A percentile compares a stretch with the other conserved stretches of the same genome.
Evolutionary conservation across 2,888 invertebrate species (phyloP).

Genomic region (Phasia obesa): DNA sequence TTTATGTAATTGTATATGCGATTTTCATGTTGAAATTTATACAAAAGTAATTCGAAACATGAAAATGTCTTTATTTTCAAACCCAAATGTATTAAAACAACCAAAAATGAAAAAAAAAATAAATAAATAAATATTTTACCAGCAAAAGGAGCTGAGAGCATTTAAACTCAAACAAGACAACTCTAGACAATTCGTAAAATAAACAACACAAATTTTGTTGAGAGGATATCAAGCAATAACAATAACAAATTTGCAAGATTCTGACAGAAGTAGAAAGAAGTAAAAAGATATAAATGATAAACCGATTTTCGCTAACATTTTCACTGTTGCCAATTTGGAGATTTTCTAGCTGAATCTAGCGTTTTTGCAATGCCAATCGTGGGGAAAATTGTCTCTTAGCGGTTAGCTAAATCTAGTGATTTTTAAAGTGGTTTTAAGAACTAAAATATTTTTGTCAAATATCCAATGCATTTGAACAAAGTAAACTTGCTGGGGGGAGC

Average conservation of each 20-base stretch:
- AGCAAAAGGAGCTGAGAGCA: conserved; percentile 10
- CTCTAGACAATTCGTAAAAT: too few species aligned
- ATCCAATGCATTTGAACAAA: too few species aligned
- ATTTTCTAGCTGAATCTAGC: too few species aligned
- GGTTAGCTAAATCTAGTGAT: too few species aligned
- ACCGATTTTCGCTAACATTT: conserved; percentile 5
- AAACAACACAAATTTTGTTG: conserved; percentile 11
- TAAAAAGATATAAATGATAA: background rate
- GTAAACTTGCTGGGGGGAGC: too few species aligned
- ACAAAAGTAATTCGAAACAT: conserved; percentile 56
- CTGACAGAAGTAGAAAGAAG: background rate
- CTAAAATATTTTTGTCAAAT: too few species aligned
- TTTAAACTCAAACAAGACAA: too few species aligned
- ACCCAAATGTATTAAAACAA: conserved; percentile 19
- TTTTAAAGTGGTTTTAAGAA: too few species aligned
- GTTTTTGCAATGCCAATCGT: too few species aligned
- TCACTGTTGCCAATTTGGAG: too few species aligned
- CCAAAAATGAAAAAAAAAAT: conserved; percentile 32
- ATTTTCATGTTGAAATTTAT: conserved; percentile 60
- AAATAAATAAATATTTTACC: background rate
- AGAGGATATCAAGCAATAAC: conserved; percentile 28
- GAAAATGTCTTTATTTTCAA: conserved; percentile 65
- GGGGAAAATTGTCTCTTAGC: too few species aligned
- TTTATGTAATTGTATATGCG: conserved; percentile 38
- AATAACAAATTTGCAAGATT: too few species aligned